Evolutionary conservation across 2,797 vertebrate species (phyloP).

Genomic region (Rhynchonycteris naso): DNA sequence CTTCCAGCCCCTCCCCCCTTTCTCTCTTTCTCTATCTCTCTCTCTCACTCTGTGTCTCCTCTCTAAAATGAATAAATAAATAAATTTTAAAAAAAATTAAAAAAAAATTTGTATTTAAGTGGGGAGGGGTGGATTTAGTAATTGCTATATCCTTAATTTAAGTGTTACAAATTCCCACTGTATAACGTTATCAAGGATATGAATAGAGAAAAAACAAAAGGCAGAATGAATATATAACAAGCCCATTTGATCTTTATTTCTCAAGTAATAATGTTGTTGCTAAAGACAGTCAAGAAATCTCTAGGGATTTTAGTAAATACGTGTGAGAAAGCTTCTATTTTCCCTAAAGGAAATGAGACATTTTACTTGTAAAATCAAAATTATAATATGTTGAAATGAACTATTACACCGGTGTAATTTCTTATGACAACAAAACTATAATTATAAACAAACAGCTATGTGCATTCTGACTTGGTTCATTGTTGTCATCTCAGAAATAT

Average conservation of each 20-base stretch:
- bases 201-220: neutral
- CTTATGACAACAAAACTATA: conserved; percentile 59
- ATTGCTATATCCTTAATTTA: conserved; percentile 6
- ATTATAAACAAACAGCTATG: conserved; percentile 58
- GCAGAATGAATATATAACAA: conserved; percentile 61
- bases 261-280: neutral
- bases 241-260: conserved; percentile 37
- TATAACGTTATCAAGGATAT: neutral
- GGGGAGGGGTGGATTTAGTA: neutral
- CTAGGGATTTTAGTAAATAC: neutral
- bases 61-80: too few relatives aligned
- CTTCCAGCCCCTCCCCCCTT: too few relatives aligned
- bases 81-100: too few relatives aligned
- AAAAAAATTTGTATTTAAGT: too few relatives aligned
- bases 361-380: conserved; percentile 57
- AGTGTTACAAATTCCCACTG: neutral
- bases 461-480: neutral
- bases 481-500: conserved; percentile 14
- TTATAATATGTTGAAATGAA: conserved; percentile 53
- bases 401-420: conserved; percentile 60
- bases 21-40: too few relatives aligned
- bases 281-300: conserved; percentile 37
- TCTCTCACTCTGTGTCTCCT: too few relatives aligned
- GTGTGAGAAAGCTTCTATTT: conserved; percentile 11
- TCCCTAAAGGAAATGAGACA: neutral